Base-by-base conservation (phyloP, 2,113 vertebrate species). In the Potamarius usumacintae region DNA sequence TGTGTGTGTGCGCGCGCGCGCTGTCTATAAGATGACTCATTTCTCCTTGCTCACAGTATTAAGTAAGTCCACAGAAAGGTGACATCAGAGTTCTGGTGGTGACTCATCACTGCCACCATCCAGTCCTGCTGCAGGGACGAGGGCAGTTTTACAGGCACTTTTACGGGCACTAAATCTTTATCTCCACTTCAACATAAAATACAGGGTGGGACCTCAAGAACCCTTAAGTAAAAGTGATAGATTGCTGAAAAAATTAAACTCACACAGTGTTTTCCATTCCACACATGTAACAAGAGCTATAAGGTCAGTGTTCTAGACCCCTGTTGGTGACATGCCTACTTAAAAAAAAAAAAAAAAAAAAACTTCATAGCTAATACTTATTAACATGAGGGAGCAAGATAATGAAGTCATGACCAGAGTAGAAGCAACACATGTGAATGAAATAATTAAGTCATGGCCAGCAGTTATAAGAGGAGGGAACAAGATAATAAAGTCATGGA, bases 1-100 rank as follows among this genome's bases (percentile, higher is more conserved):
- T 84, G 85, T 87, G 85, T 90, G 52, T 85, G 81, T 91, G n/a
- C 50, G 63, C 87, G 34, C 22, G 17, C 84, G 84, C 15, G 48
- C 1, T 82, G 53, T 83, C 72, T 63, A 50, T 85, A 58, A 74
- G 67, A 65, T 78, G 76, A 80, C 60, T 80, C 48, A 86, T 72
- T 84, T 42, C 72, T 69, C 57, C 8, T 69, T 50, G 48, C 14
- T 69, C 63, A 52, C 60, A 69, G 62, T 69, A 69, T 69, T 83
- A 83, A 69, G 79, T 58, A 77, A 85, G 58, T 55, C 67, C 72
- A 78, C 80, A 71, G 82, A 85, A 62, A 85, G 27, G 9, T 77
- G 84, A n/a, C 76, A 82, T 83, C 50, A 74, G 78, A 55, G 57
- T 86, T 53, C 25, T 15, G 7, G 50, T 84, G 82, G 86, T 82